A percentile compares a stretch with the other conserved stretches of the same genome.
Evolutionary conservation across 2,888 invertebrate species (phyloP).

Genomic region (Caradrina clavipalpis): DNA sequence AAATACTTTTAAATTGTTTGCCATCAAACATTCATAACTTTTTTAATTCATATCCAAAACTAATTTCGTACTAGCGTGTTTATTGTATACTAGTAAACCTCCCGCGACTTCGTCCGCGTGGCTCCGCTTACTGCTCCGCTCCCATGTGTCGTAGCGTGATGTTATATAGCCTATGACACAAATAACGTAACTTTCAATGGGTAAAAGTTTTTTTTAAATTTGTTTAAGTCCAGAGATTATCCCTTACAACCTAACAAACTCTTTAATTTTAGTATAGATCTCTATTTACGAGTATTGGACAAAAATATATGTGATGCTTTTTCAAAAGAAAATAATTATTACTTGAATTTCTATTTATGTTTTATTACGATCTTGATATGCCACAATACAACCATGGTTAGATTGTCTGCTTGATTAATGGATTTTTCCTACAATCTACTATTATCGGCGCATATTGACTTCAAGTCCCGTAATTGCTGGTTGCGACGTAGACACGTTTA

Average conservation of each 20-base stretch:
- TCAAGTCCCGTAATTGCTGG: constrained; percentile 19
- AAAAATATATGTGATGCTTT: not conserved
- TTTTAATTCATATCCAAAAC: constrained; percentile 4
- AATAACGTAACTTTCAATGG: no score
- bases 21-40: not conserved
- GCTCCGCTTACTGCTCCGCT: no score
- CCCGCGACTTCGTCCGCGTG: no score
- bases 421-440: constrained; percentile 41
- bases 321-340: constrained; percentile 29
- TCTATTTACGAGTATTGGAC: not conserved
- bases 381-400: constrained; percentile 43
- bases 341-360: constrained; percentile 28
- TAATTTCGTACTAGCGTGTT: not conserved
- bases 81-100: no score
- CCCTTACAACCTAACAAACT: no score
- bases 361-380: constrained; percentile 40
- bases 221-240: no score
- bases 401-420: constrained; percentile 45
- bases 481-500: constrained; percentile 18
- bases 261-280: no score
- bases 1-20: constrained; percentile 10
- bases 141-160: no score
- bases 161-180: no score
- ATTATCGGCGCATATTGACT: constrained; percentile 19
- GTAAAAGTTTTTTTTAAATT: no score